phyloP scores from a whole-genome alignment of 2,113 vertebrate genomes.

The Pipra filicauda region DNA sequence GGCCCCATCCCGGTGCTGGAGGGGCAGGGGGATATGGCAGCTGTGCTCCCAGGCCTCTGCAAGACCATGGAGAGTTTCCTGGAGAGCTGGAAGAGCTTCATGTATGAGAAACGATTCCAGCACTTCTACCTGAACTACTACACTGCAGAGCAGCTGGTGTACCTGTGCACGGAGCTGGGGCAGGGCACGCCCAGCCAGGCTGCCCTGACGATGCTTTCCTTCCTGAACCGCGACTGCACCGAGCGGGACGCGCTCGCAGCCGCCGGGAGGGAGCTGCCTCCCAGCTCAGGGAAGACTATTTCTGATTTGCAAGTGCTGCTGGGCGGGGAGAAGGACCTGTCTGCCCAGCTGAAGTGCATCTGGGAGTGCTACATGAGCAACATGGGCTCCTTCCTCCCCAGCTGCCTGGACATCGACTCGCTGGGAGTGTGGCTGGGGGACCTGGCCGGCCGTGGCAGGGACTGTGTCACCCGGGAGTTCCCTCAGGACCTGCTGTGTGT shows the following conservation, averaged over 20 bases:
- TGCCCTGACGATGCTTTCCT: slow-evolving; percentile 89
- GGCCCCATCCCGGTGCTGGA: slow-evolving; percentile 48
- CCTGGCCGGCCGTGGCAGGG: slow-evolving; percentile 57
- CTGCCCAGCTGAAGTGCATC: slow-evolving; percentile 67
- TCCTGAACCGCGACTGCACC: slow-evolving; percentile 80
- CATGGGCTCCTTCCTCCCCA: slow-evolving; percentile 76
- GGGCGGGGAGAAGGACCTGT: not conserved
- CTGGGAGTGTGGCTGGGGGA: slow-evolving; percentile 80
- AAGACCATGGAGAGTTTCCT: slow-evolving; percentile 87
- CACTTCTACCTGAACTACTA: slow-evolving; percentile 92
- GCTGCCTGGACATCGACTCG: slow-evolving; percentile 78
- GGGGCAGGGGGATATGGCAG: slow-evolving; percentile 67
- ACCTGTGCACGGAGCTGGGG: slow-evolving; percentile 79
- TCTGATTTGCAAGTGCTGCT: not conserved
- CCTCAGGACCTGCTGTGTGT: slow-evolving; percentile 72
- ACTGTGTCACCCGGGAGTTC: slow-evolving; percentile 64
- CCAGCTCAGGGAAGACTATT: not conserved
- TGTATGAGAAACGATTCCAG: slow-evolving; percentile 76
- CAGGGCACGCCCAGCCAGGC: slow-evolving; percentile 51
- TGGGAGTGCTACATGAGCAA: slow-evolving; percentile 80
- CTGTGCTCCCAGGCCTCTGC: slow-evolving; percentile 82
- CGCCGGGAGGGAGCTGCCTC: fast-evolving
- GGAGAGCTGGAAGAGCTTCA: slow-evolving; percentile 80
- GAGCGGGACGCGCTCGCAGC: not conserved
- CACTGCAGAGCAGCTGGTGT: slow-evolving; percentile 90